Evolutionary conservation across 35 echinoderm and acorn worm genomes (phyloP), one percentile per base, ranked within the genome.

Genomic region (Antedon bifida): DNA sequence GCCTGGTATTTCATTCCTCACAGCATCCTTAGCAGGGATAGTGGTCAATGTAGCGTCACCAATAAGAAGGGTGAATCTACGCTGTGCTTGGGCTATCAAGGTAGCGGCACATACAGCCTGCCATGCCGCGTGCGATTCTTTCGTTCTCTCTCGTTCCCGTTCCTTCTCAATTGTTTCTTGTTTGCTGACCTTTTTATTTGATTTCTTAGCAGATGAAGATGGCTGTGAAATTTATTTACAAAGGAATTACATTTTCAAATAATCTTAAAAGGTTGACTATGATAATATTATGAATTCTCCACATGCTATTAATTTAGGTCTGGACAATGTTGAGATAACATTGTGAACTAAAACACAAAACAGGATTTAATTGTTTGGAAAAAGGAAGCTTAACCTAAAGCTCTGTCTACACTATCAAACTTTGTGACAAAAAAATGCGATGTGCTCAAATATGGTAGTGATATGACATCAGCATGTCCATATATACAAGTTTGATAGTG

Each of bases 31-130:
- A 32, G 90, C 45, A 28, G 75, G 34, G 34, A 91, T 29, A 16
- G 90, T 88, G 17, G 95, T 99, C 42, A 99, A 55, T 30, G 77
- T 76, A 26, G 95, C 83, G 80, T 93, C 88, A 85, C 95, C 95
- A 88, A 99, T 90, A 74, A 99, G 83, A 30, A 99, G 85, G 30
- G 84, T 75, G 19, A 44, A 33, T 13, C 75, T 77, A 28, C 90
- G 81, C 78, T 92, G 95, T 29, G 95, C 88, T 34, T 82, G 51
- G 1, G 86, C 90, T 5, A 88, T 80, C 17, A 29, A 33, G 0
- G 91, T 90, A 0, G 95, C 90, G n/a, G 88, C 85, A 28, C 83
- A 51, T 0, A 99, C 30, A 34, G 95, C 95, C 12, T 79, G 39
- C 90, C 95, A 99, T 0, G 95, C 95, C 28, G 95, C 95, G 36